These are phyloP conservation scores for Coilia nasus DNA, from an alignment of 2,797 vertebrate species.

Conservation along the genomic window DNA sequence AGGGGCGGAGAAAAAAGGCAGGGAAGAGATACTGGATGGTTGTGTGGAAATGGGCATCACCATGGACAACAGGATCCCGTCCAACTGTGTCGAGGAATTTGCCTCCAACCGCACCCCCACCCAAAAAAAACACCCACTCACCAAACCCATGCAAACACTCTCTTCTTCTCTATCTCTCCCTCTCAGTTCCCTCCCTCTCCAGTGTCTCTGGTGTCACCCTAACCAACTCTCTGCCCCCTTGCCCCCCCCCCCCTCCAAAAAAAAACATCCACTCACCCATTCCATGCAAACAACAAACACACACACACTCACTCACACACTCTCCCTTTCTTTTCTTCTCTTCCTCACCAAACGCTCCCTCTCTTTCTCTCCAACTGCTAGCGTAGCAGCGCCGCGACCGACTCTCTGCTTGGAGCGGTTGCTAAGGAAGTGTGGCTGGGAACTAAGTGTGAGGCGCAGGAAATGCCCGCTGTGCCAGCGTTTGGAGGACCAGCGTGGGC, in stretches of 20 bases:
- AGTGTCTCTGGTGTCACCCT: too few relatives aligned
- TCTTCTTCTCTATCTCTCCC: too few relatives aligned
- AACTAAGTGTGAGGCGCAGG: slow-evolving; percentile 32
- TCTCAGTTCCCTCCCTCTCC: too few relatives aligned
- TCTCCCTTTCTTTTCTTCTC: background rate
- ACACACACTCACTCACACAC: background rate
- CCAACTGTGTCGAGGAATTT: slow-evolving; percentile 22
- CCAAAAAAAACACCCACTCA: background rate
- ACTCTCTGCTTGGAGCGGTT: slow-evolving; percentile 33
- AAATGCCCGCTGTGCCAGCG: slow-evolving; percentile 27
- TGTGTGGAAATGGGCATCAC: background rate
- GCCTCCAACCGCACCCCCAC: background rate
- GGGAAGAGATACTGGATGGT: background rate
- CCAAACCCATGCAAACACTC: background rate
- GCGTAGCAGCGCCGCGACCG: background rate
- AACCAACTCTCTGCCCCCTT: too few relatives aligned
- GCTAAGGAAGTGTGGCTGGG: slow-evolving; percentile 37
- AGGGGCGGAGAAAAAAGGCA: background rate
- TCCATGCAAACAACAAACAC: background rate
- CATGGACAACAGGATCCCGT: slow-evolving; percentile 21
- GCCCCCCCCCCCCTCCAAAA: too few relatives aligned
- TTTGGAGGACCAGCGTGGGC: slow-evolving; percentile 32
- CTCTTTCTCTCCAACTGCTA: background rate
- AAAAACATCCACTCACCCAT: background rate
- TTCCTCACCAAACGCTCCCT: too few relatives aligned